Evolutionary conservation across 2,888 invertebrate species (phyloP), one percentile per base, ranked within the genome.

Genomic region (Therioaphis trifolii): DNA sequence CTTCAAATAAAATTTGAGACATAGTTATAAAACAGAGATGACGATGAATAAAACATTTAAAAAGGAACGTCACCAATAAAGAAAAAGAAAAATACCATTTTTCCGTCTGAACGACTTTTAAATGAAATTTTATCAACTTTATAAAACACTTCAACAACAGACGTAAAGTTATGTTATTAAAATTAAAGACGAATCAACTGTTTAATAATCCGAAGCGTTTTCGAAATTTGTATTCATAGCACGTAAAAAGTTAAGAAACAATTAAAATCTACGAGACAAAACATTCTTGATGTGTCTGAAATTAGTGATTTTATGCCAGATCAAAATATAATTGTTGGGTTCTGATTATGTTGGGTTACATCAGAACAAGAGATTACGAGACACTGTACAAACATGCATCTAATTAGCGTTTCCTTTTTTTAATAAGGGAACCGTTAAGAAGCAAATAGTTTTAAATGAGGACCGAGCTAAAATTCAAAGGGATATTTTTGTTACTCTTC

Each of bases 121-220:
- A 76, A 61, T 18, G 21, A 46, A 63, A 76, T 76, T 63, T 14
- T 43, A 76, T 76, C 46, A 46, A 63, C 61, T 63, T 63, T 61
- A 46, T 14, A 63, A 46, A 46, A 63, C 46, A 46, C 76, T 61
- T 76, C 76, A 63, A 76, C 61, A 63, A 63, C 76, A 76, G 76
- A 76, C n/a, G 29, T 43, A 76, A 63, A 76, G 29, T 46, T 76
- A 24, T 63, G n/a, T 21, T 76, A 63, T 63, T 76, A 76, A 61
- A 63, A 76, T 63, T 46, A 76, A 58, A 76, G 46, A 46, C n/a
- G 24, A 46, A 61, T 46, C 43, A 12, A 76, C 43, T 61, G 46
- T 61, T 43, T 74, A 76, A 63, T 46, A 76, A 61, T 46, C 61
- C 5, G 75, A 27, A 58, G 12, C 3, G 27, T n/a, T 58, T 9